Evolutionary conservation across 2,888 invertebrate genomes (phyloP), one percentile per base, ranked within the genome.

Genomic region (Torymus tubicola): DNA sequence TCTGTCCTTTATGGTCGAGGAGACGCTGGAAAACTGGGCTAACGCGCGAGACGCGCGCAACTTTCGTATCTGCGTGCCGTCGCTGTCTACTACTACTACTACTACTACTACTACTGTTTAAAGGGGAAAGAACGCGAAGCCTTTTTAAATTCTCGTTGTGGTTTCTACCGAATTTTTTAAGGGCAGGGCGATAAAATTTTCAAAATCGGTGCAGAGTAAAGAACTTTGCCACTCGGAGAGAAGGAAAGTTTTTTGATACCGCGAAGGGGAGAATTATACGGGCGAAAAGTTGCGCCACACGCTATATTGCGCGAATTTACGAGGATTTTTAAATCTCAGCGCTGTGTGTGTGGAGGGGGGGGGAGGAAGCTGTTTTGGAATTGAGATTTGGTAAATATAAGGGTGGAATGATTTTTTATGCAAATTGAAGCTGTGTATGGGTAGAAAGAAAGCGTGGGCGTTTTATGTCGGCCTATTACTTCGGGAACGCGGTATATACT

Each of bases 1-100:
- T 87, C 87, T 84, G 57, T n/a, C 73, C 81, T 87, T 87, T 86
- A 87, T 86, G 85, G 85, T 85, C 84, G 85, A 86, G 83, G 83
- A 81, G 86, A 81, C 83, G 82, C 74, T 81, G 70, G 72, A 78
- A 86, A 86, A 86, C 81, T 87, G 82, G 86, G 85, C 82, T 85
- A 87, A 87, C 84, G 83, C 82, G 81, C 85, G 83, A 81, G 81
- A 84, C 81, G 83, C 82, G 83, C 68, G 78, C 24, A 18, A 8
- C n/a, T 21, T 2, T n/a, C 31, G 60, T 16, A 57, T 50, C 18
- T 42, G 8, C 42, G 42, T 8, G 42, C 52, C 52, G 14, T 50
- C 31, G 18, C 24, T 24, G 42, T 5, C 14, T 12, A 63, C n/a
- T 24, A n/a, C 16, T 60, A 24, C 67, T 8, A 53, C 67, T 67